Percentiles rank a stretch among this genome's conserved stretches.
Conservation (phyloP, 2,888 invertebrate species). For the Brachynemurus nebulosus region DNA sequence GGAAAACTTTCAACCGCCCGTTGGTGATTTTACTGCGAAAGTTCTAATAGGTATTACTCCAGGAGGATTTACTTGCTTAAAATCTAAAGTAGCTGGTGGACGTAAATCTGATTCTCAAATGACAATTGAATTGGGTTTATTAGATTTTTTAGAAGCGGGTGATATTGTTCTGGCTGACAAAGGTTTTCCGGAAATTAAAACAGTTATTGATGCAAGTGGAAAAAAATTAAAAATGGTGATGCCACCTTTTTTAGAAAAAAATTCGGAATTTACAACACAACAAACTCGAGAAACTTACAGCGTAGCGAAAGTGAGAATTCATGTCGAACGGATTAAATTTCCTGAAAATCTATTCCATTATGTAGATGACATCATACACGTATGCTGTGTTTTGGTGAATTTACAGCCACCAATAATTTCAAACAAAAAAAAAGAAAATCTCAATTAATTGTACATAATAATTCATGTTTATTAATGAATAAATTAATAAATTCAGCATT, state of each 20-base stretch:
- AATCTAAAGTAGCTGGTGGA: no score
- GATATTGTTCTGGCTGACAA: slow-evolving; percentile 9
- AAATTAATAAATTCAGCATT: no score
- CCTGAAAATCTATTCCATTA: slow-evolving; percentile 4
- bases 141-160: slow-evolving; percentile 10
- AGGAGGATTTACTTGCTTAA: no score
- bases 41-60: no score
- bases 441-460: no score
- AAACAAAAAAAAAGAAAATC: no score
- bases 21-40: no score
- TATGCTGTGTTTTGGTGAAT: slow-evolving; percentile 8
- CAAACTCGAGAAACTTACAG: slow-evolving; percentile 8
- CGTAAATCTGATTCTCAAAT: no score
- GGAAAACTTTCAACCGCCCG: no score
- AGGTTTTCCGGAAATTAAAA: no score
- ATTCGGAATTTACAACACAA: slow-evolving; percentile 6
- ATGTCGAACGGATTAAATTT: slow-evolving; percentile 9
- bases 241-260: slow-evolving; percentile 11
- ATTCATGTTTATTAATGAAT: no score
- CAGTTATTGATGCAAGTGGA: slow-evolving; percentile 8
- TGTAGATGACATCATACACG: slow-evolving; percentile 7
- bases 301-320: slow-evolving; percentile 7
- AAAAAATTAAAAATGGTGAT: slow-evolving; percentile 10
- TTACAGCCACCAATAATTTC: slow-evolving; percentile 6
- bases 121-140: slow-evolving; percentile 11